phyloP scores from a whole-genome alignment of 2,797 vertebrate species.

The Protosalanx chinensis region DNA sequence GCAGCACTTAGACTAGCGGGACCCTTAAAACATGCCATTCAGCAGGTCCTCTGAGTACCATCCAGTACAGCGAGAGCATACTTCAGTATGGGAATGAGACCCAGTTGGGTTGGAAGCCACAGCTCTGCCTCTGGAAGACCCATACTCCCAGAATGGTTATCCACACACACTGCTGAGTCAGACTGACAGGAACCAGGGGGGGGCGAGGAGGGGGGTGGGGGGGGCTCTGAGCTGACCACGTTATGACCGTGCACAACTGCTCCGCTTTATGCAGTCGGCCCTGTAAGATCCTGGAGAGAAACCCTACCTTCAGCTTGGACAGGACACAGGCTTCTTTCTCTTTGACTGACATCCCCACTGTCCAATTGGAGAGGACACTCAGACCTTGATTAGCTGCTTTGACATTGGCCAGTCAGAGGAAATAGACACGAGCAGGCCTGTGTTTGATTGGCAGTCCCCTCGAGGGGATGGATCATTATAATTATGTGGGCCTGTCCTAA shows the following conservation, averaged over 20 bases:
- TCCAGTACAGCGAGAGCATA: no score
- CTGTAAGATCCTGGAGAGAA: not conserved
- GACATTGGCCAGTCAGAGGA: not conserved
- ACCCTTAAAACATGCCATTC: not conserved
- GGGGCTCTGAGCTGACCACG: not conserved
- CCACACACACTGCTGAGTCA: not conserved
- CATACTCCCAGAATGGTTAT: not conserved
- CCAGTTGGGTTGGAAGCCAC: no score
- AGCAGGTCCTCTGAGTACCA: not conserved
- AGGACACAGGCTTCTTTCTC: not conserved
- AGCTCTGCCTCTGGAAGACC: no score
- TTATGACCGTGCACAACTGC: not conserved
- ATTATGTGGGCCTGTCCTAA: slow-evolving; percentile 21
- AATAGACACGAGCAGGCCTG: not conserved
- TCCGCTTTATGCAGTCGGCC: no score
- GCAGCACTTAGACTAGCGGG: not conserved
- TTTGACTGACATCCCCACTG: not conserved
- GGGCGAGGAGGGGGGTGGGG: not conserved
- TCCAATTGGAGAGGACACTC: not conserved
- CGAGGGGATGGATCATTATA: slow-evolving; percentile 11
- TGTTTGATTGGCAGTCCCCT: slow-evolving; percentile 15
- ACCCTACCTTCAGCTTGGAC: not conserved
- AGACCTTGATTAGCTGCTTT: not conserved
- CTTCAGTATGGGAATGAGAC: no score
- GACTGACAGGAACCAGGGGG: not conserved